A percentile compares a stretch with the other conserved stretches of the same genome.
Evolutionary conservation across 2,113 vertebrate species (phyloP).

Genomic region (Ceuthmochares aereus): DNA sequence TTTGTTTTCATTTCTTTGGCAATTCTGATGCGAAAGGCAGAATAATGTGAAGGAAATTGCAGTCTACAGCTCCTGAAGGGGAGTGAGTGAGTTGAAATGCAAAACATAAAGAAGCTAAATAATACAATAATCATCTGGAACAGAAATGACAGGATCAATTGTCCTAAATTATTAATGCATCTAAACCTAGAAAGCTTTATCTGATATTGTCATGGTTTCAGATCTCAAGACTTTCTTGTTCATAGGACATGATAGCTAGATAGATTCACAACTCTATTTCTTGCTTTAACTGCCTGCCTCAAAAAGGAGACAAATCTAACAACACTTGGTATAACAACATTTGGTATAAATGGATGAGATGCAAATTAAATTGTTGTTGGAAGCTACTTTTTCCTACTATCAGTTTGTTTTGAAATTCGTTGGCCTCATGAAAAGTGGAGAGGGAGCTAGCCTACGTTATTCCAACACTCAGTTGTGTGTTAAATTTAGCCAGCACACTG

Average conservation of each 20-base stretch:
- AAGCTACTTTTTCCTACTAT: not conserved
- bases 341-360: not conserved
- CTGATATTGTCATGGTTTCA: not conserved
- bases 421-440: not conserved
- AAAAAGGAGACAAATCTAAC: not conserved
- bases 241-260: not conserved
- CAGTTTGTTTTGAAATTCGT: not conserved
- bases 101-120: constrained; percentile 35
- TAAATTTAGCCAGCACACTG: not conserved
- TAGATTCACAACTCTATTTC: not conserved
- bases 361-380: not conserved
- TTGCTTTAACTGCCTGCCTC: not conserved
- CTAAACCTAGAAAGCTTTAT: not conserved
- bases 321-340: not conserved
- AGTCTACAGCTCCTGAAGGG: not conserved
- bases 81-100: not conserved
- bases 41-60: constrained; percentile 51
- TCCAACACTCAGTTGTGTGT: not conserved
- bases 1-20: constrained; percentile 49
- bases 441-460: not conserved
- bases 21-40: constrained; percentile 31
- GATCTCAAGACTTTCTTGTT: not conserved
- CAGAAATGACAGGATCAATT: constrained; percentile 41
- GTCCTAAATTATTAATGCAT: constrained; percentile 44
- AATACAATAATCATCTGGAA: constrained; percentile 46